Conservation (phyloP, 2,797 vertebrate species). For the Rhynchotus rufescens region DNA sequence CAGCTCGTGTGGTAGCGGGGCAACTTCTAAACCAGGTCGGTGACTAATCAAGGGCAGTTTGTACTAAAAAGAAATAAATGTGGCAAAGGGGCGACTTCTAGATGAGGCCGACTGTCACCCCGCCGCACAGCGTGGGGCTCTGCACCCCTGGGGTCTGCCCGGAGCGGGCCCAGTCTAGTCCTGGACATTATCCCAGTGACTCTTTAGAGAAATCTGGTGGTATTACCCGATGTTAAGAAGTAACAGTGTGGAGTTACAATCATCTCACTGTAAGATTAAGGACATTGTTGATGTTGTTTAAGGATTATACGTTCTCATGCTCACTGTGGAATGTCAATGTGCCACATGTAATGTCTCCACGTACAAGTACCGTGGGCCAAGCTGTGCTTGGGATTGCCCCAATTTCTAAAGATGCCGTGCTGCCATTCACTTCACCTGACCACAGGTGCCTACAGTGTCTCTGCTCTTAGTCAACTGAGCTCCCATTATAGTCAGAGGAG, state of each 20-base stretch:
- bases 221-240: background rate
- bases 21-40: slow-evolving; percentile 54
- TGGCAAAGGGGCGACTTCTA: background rate
- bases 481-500: background rate
- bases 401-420: background rate
- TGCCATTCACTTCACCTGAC: background rate
- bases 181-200: background rate
- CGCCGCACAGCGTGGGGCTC: background rate
- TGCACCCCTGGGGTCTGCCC: background rate
- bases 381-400: background rate
- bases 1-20: background rate
- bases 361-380: background rate
- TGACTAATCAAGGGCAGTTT: slow-evolving; percentile 66
- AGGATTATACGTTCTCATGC: background rate
- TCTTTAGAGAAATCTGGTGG: background rate
- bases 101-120: background rate
- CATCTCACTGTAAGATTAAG: background rate
- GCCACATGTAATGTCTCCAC: background rate
- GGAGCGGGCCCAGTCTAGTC: background rate
- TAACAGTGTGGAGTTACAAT: background rate
- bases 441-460: background rate
- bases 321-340: background rate
- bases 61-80: background rate
- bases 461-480: background rate
- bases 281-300: background rate